Evolutionary conservation across 2,797 vertebrate species (phyloP).

Genomic region (Poeciliopsis presidionis): DNA sequence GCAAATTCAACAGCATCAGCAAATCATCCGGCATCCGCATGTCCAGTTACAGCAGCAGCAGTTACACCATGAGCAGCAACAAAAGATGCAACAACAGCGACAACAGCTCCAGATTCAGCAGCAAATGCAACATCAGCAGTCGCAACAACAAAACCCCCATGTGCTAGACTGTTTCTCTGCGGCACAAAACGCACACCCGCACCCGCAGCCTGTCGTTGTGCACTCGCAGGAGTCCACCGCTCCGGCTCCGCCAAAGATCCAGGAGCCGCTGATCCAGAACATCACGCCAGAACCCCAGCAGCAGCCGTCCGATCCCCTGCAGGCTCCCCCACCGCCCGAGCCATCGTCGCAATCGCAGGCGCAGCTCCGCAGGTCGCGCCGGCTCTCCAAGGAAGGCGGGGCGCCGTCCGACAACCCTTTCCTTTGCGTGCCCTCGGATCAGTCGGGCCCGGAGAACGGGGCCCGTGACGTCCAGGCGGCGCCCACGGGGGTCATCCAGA

Average conservation of each 20-base stretch:
- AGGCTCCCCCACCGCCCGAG: conserved; percentile 62
- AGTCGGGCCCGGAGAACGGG: conserved; percentile 59
- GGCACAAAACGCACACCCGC: conserved; percentile 72
- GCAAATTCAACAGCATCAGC: conserved; percentile 69
- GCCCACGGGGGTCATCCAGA: conserved; percentile 92
- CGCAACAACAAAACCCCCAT: conserved; percentile 79
- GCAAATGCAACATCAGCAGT: conserved; percentile 87
- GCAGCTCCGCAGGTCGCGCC: conserved; percentile 88
- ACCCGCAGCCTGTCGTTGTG: conserved; percentile 68
- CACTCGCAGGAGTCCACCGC: conserved; percentile 74
- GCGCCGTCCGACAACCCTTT: conserved; percentile 85
- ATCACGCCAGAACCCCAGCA: conserved; percentile 72
- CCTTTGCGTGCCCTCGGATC: conserved; percentile 61
- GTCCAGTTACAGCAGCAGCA: conserved; percentile 65
- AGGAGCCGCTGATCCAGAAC: conserved; percentile 73
- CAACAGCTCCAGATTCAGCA: conserved; percentile 76
- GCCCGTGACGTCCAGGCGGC: conserved; percentile 81
- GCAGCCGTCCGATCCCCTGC: conserved; percentile 59
- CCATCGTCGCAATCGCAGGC: conserved; percentile 68
- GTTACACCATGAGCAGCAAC: conserved; percentile 68
- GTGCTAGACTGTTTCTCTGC: conserved; percentile 74
- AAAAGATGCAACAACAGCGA: conserved; percentile 64
- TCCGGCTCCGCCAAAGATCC: conserved; percentile 52
- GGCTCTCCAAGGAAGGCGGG: conserved; percentile 93
- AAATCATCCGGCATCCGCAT: conserved; percentile 66